A percentile compares a stretch with the other conserved stretches of the same genome.
phyloP scores from a whole-genome alignment of 2,888 invertebrate species.

The Gastracanthus pulcherrimus region DNA sequence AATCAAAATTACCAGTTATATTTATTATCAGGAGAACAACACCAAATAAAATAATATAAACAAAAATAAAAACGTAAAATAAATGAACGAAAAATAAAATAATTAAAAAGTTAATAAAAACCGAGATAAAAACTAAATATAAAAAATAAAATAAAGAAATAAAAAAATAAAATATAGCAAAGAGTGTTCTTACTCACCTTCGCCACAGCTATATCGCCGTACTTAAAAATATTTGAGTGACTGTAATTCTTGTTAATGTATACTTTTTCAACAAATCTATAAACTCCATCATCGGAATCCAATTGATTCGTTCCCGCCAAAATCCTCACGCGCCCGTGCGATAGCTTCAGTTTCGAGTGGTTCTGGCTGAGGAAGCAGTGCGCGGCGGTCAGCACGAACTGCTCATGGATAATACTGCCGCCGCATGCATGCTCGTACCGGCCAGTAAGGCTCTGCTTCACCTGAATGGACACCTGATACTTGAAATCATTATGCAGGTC shows the following conservation, averaged over 20 bases:
- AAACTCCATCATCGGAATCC: not conserved
- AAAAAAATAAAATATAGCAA: not conserved
- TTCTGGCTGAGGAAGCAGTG: conserved; percentile 69
- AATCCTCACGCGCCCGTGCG: not conserved
- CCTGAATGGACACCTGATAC: conserved; percentile 21
- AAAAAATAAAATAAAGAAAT: too few species aligned
- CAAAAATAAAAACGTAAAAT: too few species aligned
- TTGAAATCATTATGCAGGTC: not conserved
- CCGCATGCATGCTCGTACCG: conserved; percentile 66
- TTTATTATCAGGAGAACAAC: too few species aligned
- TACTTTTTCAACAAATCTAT: not conserved
- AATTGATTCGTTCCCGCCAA: conserved; percentile 8
- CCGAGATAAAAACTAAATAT: too few species aligned
- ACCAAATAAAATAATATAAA: too few species aligned
- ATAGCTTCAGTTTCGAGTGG: not conserved
- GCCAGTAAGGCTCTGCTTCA: not conserved
- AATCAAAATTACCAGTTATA: too few species aligned
- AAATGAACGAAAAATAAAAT: too few species aligned
- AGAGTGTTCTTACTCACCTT: not conserved
- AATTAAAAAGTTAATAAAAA: too few species aligned
- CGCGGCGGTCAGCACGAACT: conserved; percentile 71
- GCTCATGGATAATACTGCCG: conserved; percentile 69
- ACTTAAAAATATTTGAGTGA: not conserved
- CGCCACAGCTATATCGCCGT: not conserved
- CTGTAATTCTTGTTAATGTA: not conserved